Evolutionary conservation across 1,140 invertebrate genomes (phyloP).

Genomic region (Drosophila kohkoa): DNA sequence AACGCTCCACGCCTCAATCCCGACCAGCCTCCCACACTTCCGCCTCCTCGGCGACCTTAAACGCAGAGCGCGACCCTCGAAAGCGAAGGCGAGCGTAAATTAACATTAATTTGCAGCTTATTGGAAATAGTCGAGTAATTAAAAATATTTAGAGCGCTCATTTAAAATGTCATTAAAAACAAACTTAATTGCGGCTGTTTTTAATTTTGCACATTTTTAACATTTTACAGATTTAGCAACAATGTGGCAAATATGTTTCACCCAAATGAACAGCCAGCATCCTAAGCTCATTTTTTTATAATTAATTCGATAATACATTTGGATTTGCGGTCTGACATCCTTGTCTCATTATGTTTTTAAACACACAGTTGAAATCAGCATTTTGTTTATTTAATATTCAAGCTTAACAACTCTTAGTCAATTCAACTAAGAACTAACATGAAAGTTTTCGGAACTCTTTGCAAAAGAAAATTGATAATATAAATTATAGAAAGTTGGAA

Average conservation of each 20-base stretch:
- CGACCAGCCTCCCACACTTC: not conserved
- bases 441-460: too few relatives aligned
- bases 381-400: not conserved
- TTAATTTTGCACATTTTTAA: not conserved
- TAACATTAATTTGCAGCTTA: conserved; percentile 44
- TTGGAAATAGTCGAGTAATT: conserved; percentile 49
- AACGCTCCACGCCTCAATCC: conserved; percentile 1
- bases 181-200: conserved; percentile 3
- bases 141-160: conserved; percentile 28
- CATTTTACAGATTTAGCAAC: not conserved
- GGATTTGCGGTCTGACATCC: not conserved
- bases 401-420: too few relatives aligned
- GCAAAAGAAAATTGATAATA: too few relatives aligned
- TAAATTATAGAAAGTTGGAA: too few relatives aligned
- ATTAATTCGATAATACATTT: not conserved
- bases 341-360: too few relatives aligned
- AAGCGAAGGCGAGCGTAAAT: conserved; percentile 14
- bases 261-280: not conserved
- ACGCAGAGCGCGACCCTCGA: not conserved
- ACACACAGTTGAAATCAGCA: too few relatives aligned
- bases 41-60: not conserved
- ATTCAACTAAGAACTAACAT: too few relatives aligned
- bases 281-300: not conserved
- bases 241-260: not conserved
- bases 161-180: conserved; percentile 35